A percentile compares a stretch with the other conserved stretches of the same genome.
phyloP scores from a whole-genome alignment of 2,888 invertebrate species.

The Ormyrus thymus region DNA sequence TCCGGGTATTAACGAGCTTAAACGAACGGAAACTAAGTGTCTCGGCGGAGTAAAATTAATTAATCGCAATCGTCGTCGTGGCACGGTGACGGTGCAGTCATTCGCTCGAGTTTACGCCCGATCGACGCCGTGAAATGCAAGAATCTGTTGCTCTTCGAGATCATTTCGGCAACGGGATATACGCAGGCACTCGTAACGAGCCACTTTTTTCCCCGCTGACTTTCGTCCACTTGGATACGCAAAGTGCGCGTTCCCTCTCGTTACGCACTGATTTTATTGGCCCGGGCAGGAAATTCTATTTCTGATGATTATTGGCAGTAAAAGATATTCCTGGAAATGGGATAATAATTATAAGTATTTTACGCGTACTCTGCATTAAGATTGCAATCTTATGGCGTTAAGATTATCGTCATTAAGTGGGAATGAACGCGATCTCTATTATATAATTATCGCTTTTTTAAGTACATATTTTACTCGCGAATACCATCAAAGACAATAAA shows the following conservation, averaged over 20 bases:
- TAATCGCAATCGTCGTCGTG: conserved; percentile 68
- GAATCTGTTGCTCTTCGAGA: conserved; percentile 55
- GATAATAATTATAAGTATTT: conserved; percentile 49
- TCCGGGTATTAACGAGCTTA: conserved; percentile 73
- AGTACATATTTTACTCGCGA: conserved; percentile 5
- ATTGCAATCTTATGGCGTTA: conserved; percentile 43
- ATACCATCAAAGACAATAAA: conserved; percentile 1
- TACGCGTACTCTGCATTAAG: conserved; percentile 40
- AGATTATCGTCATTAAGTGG: conserved; percentile 35
- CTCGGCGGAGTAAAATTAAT: conserved; percentile 75
- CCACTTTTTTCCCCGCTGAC: neutral
- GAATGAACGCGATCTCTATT: conserved; percentile 37
- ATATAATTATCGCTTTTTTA: conserved; percentile 21
- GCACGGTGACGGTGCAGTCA: conserved; percentile 59
- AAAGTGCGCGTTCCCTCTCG: conserved; percentile 39
- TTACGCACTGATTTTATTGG: conserved; percentile 56
- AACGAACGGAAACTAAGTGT: conserved; percentile 75
- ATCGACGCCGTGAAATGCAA: conserved; percentile 58
- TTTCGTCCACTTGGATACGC: conserved; percentile 39
- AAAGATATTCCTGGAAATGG: conserved; percentile 54
- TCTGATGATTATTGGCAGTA: conserved; percentile 50
- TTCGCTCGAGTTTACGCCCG: conserved; percentile 62
- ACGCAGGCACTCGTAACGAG: conserved; percentile 31
- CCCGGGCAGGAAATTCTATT: conserved; percentile 39
- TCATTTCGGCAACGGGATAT: conserved; percentile 51